These are phyloP conservation scores for Holcopasites calliopsidis DNA, from an alignment of 1,140 invertebrate genomes.

Conservation along the genomic window DNA sequence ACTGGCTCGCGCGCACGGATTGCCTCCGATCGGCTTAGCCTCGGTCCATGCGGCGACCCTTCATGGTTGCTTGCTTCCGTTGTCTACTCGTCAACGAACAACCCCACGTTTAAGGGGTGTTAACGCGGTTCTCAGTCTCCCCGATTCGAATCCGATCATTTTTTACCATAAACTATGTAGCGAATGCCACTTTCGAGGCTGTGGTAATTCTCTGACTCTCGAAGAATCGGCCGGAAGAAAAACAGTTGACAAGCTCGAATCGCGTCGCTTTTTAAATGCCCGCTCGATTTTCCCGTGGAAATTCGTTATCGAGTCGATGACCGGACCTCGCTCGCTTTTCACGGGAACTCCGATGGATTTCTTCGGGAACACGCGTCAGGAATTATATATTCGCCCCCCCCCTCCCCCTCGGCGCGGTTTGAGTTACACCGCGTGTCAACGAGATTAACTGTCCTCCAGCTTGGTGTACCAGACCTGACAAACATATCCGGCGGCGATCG, in stretches of 20 bases:
- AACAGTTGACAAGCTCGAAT: neutral
- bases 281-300: constrained; percentile 17
- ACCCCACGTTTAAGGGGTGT: constrained; percentile 68
- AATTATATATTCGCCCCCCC: constrained; percentile 29
- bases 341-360: constrained; percentile 38
- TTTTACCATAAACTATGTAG: too few species aligned
- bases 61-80: constrained; percentile 76
- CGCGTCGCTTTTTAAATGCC: constrained; percentile 26
- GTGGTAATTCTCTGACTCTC: too few species aligned
- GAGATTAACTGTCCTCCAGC: constrained; percentile 58
- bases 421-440: constrained; percentile 62
- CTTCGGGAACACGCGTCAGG: constrained; percentile 44
- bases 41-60: constrained; percentile 74
- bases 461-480: constrained; percentile 50
- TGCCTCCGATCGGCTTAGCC: constrained; percentile 71
- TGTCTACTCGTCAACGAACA: constrained; percentile 77
- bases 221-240: neutral
- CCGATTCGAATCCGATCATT: constrained; percentile 15
- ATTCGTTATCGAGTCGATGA: constrained; percentile 42
- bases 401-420: constrained; percentile 33
- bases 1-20: constrained; percentile 60
- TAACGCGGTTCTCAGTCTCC: constrained; percentile 76
- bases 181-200: too few species aligned
- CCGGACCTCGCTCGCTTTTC: neutral
- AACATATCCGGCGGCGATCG: constrained; percentile 51